Conservation (phyloP, 2,888 invertebrate species). For the Tyria jacobaeae region DNA sequence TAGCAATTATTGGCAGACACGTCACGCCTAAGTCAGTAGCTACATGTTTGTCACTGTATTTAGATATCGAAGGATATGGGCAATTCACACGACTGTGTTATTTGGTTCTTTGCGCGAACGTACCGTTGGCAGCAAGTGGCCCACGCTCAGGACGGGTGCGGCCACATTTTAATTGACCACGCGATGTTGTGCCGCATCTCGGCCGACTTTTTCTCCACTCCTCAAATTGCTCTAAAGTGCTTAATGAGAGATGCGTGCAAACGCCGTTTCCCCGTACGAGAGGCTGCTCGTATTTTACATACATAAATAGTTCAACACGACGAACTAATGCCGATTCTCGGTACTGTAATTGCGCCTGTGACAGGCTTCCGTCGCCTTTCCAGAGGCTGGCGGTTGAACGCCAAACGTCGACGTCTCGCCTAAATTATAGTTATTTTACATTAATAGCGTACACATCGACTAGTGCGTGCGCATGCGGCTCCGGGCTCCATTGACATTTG, state of each 20-base stretch:
- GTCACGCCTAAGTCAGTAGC: slow-evolving; percentile 16
- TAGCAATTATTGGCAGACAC: slow-evolving; percentile 32
- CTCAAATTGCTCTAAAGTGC: slow-evolving; percentile 86
- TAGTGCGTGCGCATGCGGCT: slow-evolving; percentile 75
- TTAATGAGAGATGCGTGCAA: slow-evolving; percentile 87
- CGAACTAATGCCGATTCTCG: slow-evolving; percentile 85
- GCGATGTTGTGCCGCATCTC: slow-evolving; percentile 80
- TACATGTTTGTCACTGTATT: slow-evolving; percentile 58
- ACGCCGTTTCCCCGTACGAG: slow-evolving; percentile 84
- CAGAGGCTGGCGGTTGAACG: slow-evolving; percentile 74
- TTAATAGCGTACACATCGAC: slow-evolving; percentile 78
- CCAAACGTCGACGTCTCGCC: slow-evolving; percentile 72
- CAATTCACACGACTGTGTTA: slow-evolving; percentile 71
- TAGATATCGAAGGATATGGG: slow-evolving; percentile 75
- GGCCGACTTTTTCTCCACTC: slow-evolving; percentile 82
- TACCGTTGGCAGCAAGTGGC: slow-evolving; percentile 62
- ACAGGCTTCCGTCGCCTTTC: slow-evolving; percentile 85
- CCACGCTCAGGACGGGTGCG: slow-evolving; percentile 68
- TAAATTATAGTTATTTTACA: slow-evolving; percentile 84
- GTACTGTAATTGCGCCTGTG: slow-evolving; percentile 85
- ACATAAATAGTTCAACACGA: slow-evolving; percentile 84
- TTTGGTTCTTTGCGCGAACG: slow-evolving; percentile 61
- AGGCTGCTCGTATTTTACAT: slow-evolving; percentile 85
- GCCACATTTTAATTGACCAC: slow-evolving; percentile 85
- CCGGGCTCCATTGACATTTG: slow-evolving; percentile 74